Evolutionary conservation across 2,113 vertebrate species (phyloP), one percentile per base, ranked within the genome.

Genomic region (Psittacula cyanocephala): DNA sequence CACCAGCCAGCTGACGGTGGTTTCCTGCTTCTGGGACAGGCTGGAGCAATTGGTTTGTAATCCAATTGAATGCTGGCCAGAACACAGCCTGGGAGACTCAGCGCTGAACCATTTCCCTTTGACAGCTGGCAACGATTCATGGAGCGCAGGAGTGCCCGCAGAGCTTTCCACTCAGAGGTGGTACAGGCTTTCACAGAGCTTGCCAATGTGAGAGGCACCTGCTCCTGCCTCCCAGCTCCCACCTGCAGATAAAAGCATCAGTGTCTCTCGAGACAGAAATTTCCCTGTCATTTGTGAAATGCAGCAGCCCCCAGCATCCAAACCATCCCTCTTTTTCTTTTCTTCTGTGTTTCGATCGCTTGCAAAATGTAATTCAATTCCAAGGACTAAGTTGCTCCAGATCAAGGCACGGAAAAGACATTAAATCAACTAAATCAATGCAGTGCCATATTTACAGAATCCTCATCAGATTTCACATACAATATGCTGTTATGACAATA

Each of bases 11-110:
- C 88, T 86, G 86, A 86, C 7, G 37, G 63, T 77, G 88, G 75
- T 91, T 95, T 93, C 91, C 88, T 89, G 69, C 94, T 95, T 81
- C 86, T 86, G 95, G 80, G 83, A 62, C 65, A 84, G 65, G 75
- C 75, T 93, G 63, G 49, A 91, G 86, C 83, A 71, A 55, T 94
- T 50, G 89, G 37, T 84, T 84, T 74, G 89, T 93, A 95, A 95
- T 93, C 91, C 25, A 0, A 86, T 81, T 95, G 86, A 93, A 60
- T 93, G 86, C 60, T 88, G 85, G 90, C 94, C 71, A 76, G 53
- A 94, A 79, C 3, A 3, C 49, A 89, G 75, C 75, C 79, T 2
- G 0, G 63, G 92, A 94, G 92, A 82, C 57, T 90, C 71, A 20
- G 44, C 88, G 50, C 88, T 90, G 82, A 86, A 49, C 49, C 64